Evolutionary conservation across 2,797 vertebrate genomes (phyloP), one percentile per base, ranked within the genome.

Genomic region (Apodemus agrarius): DNA sequence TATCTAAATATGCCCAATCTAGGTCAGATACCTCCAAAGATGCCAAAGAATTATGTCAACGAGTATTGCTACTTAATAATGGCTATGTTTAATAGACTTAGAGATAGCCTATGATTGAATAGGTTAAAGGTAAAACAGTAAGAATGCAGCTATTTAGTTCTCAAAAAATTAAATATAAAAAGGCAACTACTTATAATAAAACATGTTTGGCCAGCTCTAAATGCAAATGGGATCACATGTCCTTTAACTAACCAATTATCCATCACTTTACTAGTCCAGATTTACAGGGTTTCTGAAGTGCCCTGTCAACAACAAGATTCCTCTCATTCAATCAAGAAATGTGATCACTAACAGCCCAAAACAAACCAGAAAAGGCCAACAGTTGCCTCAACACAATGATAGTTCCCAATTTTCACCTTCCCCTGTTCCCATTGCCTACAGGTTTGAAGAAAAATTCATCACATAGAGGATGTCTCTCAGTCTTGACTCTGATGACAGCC

Each of bases 241-340:
- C 49, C 84, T 88, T 83, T 34, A 88, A 72, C 95, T 93, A 29
- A 67, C 13, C 59, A 81, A 88, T 63, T 88, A 86, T 2, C n/a
- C 37, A 90, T 31, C 72, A 90, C 29, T 69, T 31, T 34, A 90
- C 22, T 89, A 57, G 6, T n/a, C 52, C 59, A 67, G 76, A 93
- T 69, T 69, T 88, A 43, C 63, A 94, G 72, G 37, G 87, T 90
- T 90, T 88, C 57, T 59, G 13, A n/a, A 31, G 34, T 94, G 31
- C 80, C 63, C 49, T 75, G 3, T 52, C 67, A 84, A 92, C 92
- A 80, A 37, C 52, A 96, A 92, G 14, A 79, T 72, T 49, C 40
- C 65, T 61, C 54, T 88, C 54, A 67, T 79, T 80, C 80, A 87
- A 59, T 63, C 12, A 88, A 87, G 46, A 94, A 81, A 26, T 87